Evolutionary conservation across 1,140 invertebrate genomes (phyloP).

Genomic region (Watersipora subatra): DNA sequence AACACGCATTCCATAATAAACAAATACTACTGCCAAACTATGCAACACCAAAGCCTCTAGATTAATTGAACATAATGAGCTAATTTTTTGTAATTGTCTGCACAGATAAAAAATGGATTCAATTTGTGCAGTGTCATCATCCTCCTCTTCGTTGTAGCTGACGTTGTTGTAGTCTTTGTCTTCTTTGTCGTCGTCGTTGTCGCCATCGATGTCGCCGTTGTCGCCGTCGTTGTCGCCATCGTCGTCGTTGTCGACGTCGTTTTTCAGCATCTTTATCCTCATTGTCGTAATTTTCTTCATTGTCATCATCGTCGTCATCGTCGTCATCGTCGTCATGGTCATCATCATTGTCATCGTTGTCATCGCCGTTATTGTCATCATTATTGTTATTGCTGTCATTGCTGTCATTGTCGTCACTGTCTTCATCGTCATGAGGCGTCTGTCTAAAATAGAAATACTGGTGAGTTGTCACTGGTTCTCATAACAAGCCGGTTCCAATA

Average conservation of each 20-base stretch:
- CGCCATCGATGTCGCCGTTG: background rate
- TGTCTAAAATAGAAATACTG: no score
- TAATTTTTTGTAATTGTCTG: no score
- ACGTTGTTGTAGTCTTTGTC: background rate
- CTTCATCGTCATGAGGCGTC: no score
- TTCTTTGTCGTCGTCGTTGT: background rate
- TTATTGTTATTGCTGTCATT: conserved; percentile 7
- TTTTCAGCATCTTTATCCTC: conserved; percentile 7
- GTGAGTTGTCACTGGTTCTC: no score
- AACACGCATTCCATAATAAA: no score
- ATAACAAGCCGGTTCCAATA: background rate
- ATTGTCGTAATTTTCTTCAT: conserved; percentile 6
- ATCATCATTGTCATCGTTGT: conserved; percentile 8
- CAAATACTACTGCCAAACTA: background rate
- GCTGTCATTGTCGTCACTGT: conserved; percentile 7
- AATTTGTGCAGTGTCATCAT: no score
- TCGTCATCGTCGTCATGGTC: conserved; percentile 7
- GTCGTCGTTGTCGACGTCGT: conserved; percentile 6
- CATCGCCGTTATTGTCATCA: conserved; percentile 8
- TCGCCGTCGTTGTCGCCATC: conserved; percentile 6
- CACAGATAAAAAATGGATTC: no score
- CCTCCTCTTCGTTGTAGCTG: no score
- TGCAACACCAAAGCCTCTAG: background rate
- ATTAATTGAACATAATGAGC: no score
- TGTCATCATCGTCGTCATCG: conserved; percentile 8